Percentiles rank a stretch among this genome's conserved stretches.
These are phyloP conservation scores for Phalanger gymnotis DNA, from an alignment of 2,797 vertebrate genomes.

Conservation along the genomic window DNA sequence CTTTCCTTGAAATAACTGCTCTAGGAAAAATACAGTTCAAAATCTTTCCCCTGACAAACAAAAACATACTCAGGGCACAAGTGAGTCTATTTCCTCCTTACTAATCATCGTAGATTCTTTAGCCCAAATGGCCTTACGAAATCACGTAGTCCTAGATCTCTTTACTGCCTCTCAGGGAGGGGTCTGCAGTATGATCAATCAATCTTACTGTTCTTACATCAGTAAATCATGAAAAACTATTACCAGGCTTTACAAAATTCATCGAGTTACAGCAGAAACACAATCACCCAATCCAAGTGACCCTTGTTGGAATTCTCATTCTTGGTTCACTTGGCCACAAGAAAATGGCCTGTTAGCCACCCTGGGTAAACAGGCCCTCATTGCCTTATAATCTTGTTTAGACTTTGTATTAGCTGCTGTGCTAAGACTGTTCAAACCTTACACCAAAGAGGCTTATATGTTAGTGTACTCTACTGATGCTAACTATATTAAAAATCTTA, in stretches of 20 bases:
- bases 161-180: not conserved
- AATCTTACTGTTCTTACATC: not conserved
- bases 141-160: not conserved
- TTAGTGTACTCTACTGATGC: not conserved
- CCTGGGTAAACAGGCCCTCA: not conserved
- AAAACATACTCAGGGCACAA: not conserved
- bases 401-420: not conserved
- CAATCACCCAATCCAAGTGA: not conserved
- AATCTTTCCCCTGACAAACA: not conserved
- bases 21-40: not conserved
- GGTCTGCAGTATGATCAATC: not conserved
- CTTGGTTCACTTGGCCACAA: not conserved
- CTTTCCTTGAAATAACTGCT: not conserved
- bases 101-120: not conserved
- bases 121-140: not conserved
- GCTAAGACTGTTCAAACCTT: not conserved
- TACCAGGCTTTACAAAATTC: not conserved
- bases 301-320: not conserved
- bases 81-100: not conserved
- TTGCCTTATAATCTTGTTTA: not conserved
- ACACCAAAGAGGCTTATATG: no score
- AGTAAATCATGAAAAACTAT: not conserved
- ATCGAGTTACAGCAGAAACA: not conserved
- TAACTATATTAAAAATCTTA: not conserved
- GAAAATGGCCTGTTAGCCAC: not conserved